Base-by-base conservation (phyloP, 2,888 invertebrate species). In the Dynastes maya region DNA sequence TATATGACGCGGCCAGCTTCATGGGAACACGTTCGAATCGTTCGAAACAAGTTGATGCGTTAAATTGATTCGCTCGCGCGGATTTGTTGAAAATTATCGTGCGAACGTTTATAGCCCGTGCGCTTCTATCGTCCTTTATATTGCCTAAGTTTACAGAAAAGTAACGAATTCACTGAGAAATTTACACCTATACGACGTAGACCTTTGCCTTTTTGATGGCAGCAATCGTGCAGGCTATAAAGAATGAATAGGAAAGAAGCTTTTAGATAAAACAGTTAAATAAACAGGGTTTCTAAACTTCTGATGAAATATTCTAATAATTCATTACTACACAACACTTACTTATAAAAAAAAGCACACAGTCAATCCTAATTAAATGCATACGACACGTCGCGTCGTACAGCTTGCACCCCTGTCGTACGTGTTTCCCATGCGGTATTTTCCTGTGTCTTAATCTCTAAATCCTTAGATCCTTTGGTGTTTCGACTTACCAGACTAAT, bases 401-500 rank as follows among this genome's bases (percentile, higher is more conserved):
- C 29, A 64, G 9, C 67, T 40, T 45, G 37, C 58, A 71, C 1
- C 8, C 58, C 16, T 27, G 9, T 1, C 37, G 16, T 11, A 58
- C n/a, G 32, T 58, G 29, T 29, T 55, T 55, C 9, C 58, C 16
- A 22, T 58, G 37, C n/a, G 32, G 55, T 71, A 71, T 22, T 29
- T 58, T 49, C 16, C 55, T 2, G 37, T 37, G 58, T 58, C 71
- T 55, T 55, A 55, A 71, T 71, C 71, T 58, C 22, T 40, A 55
- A 71, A 71, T 71, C 37, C 55, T 55, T 37, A 55, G 37, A 71
- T 71, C 71, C 55, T 51, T 55, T 71, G 58, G 71, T 71, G 71
- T 71, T 71, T 71, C 71, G 71, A 71, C 71, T 71, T 71, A 71
- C 37, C 58, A 32, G 55, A 71, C 55, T 71, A 71, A 71, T 71